phyloP scores from a whole-genome alignment of 2,797 vertebrate species.

The Acanthornis magna region DNA sequence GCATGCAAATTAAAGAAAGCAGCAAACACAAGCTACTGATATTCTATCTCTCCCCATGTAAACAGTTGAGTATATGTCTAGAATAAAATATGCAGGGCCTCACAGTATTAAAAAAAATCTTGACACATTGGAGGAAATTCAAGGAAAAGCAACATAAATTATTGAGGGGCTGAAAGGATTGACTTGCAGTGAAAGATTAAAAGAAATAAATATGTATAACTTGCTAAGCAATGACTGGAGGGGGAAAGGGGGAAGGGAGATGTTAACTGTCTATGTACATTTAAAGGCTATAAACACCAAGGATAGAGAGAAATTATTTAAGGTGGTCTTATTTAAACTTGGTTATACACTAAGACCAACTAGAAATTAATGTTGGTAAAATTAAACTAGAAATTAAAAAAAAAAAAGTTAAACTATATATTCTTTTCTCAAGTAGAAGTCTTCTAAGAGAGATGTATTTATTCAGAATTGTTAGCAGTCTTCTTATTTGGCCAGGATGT shows the following conservation, averaged over 20 bases:
- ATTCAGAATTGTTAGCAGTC: background rate
- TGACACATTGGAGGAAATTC: slow-evolving; percentile 44
- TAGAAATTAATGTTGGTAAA: background rate
- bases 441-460: background rate
- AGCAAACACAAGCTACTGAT: background rate
- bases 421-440: background rate
- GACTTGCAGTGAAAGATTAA: slow-evolving; percentile 60
- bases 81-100: slow-evolving; percentile 12
- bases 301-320: slow-evolving; percentile 28
- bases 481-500: background rate
- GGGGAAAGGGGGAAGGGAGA: background rate
- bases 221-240: slow-evolving; percentile 38
- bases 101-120: slow-evolving; percentile 28
- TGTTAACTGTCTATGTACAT: slow-evolving; percentile 14
- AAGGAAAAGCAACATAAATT: slow-evolving; percentile 65
- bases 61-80: background rate
- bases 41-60: background rate
- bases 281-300: slow-evolving; percentile 38
- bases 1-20: background rate
- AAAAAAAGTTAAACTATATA: background rate
- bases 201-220: slow-evolving; percentile 70
- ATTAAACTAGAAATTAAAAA: background rate
- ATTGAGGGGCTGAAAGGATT: slow-evolving; percentile 57
- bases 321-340: background rate
- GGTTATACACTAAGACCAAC: background rate